These are phyloP conservation scores for Lochmaea crataegi DNA, from an alignment of 2,888 invertebrate genomes.

Conservation along the genomic window DNA sequence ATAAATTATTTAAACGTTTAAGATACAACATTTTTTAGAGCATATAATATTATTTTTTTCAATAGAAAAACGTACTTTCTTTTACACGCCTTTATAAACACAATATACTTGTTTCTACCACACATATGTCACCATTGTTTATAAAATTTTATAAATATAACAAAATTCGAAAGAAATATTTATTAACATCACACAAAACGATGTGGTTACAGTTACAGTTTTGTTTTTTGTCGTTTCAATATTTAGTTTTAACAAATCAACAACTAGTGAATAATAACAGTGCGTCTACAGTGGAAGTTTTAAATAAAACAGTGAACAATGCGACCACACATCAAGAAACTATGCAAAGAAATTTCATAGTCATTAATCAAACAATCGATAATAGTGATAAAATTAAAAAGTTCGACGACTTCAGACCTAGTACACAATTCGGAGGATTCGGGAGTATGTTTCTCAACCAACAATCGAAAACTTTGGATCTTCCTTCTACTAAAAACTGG, in stretches of 20 bases:
- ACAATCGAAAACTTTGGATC: constrained; percentile 17
- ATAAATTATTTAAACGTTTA: background rate
- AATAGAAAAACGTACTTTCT: constrained; percentile 48
- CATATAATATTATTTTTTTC: constrained; percentile 45
- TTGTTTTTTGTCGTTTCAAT: constrained; percentile 18
- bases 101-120: constrained; percentile 45
- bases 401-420: constrained; percentile 65
- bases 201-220: constrained; percentile 31
- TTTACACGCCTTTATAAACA: constrained; percentile 50
- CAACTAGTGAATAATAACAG: background rate
- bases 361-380: constrained; percentile 17
- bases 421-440: constrained; percentile 67
- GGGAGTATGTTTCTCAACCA: constrained; percentile 25
- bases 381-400: constrained; percentile 11
- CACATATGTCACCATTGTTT: constrained; percentile 45
- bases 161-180: constrained; percentile 9
- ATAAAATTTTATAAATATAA: constrained; percentile 46
- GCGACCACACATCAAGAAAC: constrained; percentile 39
- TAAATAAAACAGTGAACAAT: background rate
- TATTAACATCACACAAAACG: constrained; percentile 19
- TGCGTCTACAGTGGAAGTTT: background rate
- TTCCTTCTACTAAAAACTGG: constrained; percentile 17
- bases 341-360: constrained; percentile 40
- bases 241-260: background rate
- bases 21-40: constrained; percentile 45